Percentiles rank a stretch among this genome's conserved stretches.
Evolutionary conservation across 2,797 vertebrate genomes (phyloP).

Genomic region (Crocodylus rhombifer): DNA sequence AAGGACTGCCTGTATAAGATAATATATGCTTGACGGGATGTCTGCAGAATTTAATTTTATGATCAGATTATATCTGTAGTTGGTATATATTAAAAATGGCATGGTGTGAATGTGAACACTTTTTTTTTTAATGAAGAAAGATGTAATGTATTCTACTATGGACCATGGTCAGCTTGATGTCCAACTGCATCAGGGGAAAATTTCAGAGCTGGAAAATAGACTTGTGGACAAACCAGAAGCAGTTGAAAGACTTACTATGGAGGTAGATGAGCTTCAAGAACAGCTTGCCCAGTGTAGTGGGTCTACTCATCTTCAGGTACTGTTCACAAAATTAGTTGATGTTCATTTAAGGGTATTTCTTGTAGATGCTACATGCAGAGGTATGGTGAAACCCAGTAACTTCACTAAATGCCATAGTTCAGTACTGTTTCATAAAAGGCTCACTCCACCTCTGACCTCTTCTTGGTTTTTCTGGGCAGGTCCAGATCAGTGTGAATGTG

Average conservation of each 20-base stretch:
- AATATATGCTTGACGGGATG: background rate
- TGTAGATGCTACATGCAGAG: background rate
- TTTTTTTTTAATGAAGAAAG: slow-evolving; percentile 66
- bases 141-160: slow-evolving; percentile 50
- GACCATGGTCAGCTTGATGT: slow-evolving; percentile 51
- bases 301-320: slow-evolving; percentile 39
- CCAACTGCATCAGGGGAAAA: background rate
- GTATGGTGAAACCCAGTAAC: background rate
- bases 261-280: slow-evolving; percentile 62
- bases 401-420: background rate
- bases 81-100: background rate
- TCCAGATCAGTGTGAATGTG: no score
- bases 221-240: slow-evolving; percentile 64
- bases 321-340: background rate
- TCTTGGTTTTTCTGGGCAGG: background rate
- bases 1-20: no score
- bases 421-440: background rate
- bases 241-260: background rate
- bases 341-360: background rate
- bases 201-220: slow-evolving; percentile 61
- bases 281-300: slow-evolving; percentile 68
- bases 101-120: background rate
- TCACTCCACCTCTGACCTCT: background rate
- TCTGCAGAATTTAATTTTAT: background rate
- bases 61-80: background rate